Conservation (phyloP, 2,888 invertebrate species). For the Stenichneumon culpator region DNA sequence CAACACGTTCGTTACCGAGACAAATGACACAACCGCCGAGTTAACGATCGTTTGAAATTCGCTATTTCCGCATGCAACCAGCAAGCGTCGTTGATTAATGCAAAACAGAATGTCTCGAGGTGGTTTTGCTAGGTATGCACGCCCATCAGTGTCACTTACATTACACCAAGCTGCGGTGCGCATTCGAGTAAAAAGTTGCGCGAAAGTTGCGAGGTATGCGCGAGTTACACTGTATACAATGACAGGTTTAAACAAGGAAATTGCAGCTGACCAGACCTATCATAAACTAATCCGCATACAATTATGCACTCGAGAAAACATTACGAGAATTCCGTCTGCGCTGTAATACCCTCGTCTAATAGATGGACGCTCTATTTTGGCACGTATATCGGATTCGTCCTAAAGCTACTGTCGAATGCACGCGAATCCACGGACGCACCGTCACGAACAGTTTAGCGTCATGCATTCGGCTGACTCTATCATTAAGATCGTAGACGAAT, state of each 20-base stretch:
- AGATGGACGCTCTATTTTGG: neutral
- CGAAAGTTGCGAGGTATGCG: neutral
- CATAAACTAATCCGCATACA: slow-evolving; percentile 7
- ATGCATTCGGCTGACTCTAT: neutral
- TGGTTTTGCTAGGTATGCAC: slow-evolving; percentile 11
- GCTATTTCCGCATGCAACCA: neutral
- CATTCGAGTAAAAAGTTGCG: slow-evolving; percentile 1
- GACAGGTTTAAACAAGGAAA: slow-evolving; percentile 7
- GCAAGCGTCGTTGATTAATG: neutral
- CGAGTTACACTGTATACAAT: neutral
- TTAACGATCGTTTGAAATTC: neutral
- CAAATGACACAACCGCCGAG: neutral
- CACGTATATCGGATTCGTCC: neutral
- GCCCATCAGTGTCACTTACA: slow-evolving; percentile 35
- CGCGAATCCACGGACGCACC: neutral
- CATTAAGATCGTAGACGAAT: slow-evolving; percentile 5
- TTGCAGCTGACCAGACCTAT: neutral
- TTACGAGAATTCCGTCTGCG: neutral
- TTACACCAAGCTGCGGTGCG: neutral
- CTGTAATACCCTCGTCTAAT: neutral
- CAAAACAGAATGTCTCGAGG: neutral
- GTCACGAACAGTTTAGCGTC: slow-evolving; percentile 1
- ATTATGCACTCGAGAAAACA: slow-evolving; percentile 3
- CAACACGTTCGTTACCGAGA: neutral
- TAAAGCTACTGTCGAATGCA: neutral